Conservation (phyloP, 2,888 invertebrate species). For the Agonopterix alstromeriana region DNA sequence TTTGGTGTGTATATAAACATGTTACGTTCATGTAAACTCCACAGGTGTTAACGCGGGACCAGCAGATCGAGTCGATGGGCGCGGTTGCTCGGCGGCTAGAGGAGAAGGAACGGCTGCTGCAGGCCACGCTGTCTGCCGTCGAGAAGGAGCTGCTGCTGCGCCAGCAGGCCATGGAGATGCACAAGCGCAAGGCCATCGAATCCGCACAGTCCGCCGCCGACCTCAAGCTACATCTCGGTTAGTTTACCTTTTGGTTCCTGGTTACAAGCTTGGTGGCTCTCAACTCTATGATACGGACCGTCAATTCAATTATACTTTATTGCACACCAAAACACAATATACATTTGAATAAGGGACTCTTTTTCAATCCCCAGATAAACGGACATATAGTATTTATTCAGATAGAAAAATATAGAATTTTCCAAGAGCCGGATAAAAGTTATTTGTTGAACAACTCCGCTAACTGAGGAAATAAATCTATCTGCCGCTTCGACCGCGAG, state of each 20-base stretch:
- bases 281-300: no score
- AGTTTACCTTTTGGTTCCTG: constrained; percentile 8
- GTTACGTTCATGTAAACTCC: neutral
- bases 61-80: constrained; percentile 96
- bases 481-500: neutral
- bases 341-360: constrained; percentile 2
- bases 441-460: constrained; percentile 1
- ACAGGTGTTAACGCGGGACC: constrained; percentile 85
- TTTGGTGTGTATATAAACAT: no score
- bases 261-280: no score
- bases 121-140: constrained; percentile 92
- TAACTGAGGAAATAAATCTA: constrained; percentile 1
- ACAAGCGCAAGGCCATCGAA: constrained; percentile 98
- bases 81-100: constrained; percentile 95
- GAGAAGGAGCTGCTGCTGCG: constrained; percentile 95
- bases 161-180: constrained; percentile 98
- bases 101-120: constrained; percentile 95
- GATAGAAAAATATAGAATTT: constrained; percentile 1
- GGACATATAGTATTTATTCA: neutral
- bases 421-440: constrained; percentile 1
- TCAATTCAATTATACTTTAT: no score
- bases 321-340: no score
- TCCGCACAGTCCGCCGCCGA: constrained; percentile 98
- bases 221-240: constrained; percentile 94
- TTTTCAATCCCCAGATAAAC: constrained; percentile 3